Base-by-base conservation (phyloP, 2,113 vertebrate genomes). In the Archocentrus centrarchus region DNA sequence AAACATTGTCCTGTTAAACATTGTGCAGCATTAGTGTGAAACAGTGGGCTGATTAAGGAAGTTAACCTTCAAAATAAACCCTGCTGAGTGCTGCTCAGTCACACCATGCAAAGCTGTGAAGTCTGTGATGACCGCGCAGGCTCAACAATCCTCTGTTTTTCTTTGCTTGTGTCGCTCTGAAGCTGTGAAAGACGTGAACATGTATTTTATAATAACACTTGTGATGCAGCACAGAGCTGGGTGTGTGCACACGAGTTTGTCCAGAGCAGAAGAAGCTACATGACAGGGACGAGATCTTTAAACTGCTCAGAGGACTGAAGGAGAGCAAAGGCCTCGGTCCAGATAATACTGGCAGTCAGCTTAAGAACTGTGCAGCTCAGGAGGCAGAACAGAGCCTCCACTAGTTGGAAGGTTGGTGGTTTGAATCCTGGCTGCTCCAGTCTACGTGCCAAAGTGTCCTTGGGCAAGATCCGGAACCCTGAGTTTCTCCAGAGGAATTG, bases 221-320 rank as follows among this genome's bases (percentile, higher is more conserved):
- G 8, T 41, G 0, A 64, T 64, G 41, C 41, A 9, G 62, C 62
- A 41, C 39, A 64, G 35, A 64, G 5, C 35, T 22, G 62, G 2
- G 35, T 64, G 20, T 41, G 3, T 64, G 8, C 37, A 64, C 37
- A 5, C 2, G 22, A 9, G 37, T 39, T 39, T 39, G 37, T 37
- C 35, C 37, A 39, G 9, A 39, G 37, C 37, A 39, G 37, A 39
- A 9, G 37, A 39, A 39, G 7, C 6, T 6, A 35, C 35, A 41
- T 41, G 61, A 63, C 11, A 63, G 20, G 35, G 39, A 5, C 0
- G 39, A 64, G 0, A 20, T 22, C 3, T 41, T 22, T 22, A 15
- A 64, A 22, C 20, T 24, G 35, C 37, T 64, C 7, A 1, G 14
- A 6, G 0, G 62, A 41, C 62, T 1, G n/a, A 64, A 15, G 37